These are phyloP conservation scores for Heliothis subflexa DNA, from an alignment of 1,140 invertebrate genomes.

Conservation along the genomic window DNA sequence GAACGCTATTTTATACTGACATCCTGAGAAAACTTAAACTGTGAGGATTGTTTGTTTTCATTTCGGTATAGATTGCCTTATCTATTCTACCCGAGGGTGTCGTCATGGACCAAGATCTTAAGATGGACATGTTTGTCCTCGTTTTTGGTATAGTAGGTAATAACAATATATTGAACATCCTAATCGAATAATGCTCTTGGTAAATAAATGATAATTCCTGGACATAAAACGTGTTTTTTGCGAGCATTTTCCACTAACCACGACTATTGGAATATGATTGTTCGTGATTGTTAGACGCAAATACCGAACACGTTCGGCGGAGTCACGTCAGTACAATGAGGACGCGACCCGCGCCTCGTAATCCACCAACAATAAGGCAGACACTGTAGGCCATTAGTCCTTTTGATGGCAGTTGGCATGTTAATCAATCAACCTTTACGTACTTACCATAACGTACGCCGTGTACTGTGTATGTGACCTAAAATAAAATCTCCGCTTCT, in stretches of 20 bases:
- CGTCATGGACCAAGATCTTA: not conserved
- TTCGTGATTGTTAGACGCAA: not conserved
- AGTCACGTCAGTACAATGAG: slow-evolving; percentile 31
- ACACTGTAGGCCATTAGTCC: slow-evolving; percentile 44
- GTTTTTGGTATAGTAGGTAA: not conserved
- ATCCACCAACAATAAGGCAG: slow-evolving; percentile 37
- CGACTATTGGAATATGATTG: not conserved
- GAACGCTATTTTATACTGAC: not conserved
- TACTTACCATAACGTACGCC: slow-evolving; percentile 33
- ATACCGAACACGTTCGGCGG: slow-evolving; percentile 1
- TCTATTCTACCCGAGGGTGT: slow-evolving; percentile 2
- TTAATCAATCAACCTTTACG: slow-evolving; percentile 57
- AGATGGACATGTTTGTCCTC: not conserved
- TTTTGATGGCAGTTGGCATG: slow-evolving; percentile 50
- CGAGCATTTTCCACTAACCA: not conserved
- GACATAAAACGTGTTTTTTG: not conserved
- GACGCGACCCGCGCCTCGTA: slow-evolving; percentile 18
- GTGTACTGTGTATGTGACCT: slow-evolving; percentile 14
- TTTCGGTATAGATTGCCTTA: not conserved
- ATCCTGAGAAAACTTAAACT: not conserved
- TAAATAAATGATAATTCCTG: not conserved
- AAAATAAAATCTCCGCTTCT: slow-evolving; percentile 14
- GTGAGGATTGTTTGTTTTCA: not conserved
- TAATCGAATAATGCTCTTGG: not conserved
- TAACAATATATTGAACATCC: not conserved